phyloP scores from a whole-genome alignment of 2,113 vertebrate genomes.

The Cisticola juncidis region DNA sequence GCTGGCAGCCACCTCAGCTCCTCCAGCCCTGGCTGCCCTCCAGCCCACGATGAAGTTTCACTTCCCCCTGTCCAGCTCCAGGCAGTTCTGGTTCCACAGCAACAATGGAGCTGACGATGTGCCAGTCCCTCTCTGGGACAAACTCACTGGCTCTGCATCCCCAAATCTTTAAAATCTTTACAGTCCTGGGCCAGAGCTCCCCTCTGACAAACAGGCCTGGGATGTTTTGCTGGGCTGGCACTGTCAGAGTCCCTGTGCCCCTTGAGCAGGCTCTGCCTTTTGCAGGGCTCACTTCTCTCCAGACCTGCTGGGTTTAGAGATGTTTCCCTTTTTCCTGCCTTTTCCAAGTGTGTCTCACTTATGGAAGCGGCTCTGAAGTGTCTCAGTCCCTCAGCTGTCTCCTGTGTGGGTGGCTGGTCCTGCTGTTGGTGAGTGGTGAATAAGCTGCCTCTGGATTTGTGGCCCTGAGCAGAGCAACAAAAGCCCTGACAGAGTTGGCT shows the following conservation, averaged over 20 bases:
- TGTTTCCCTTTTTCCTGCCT: neutral
- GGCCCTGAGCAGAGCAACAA: slow-evolving; percentile 41
- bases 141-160: neutral
- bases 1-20: neutral
- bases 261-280: neutral
- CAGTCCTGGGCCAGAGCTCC: neutral
- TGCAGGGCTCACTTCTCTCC: neutral
- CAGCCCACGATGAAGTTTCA: slow-evolving; percentile 1
- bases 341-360: accelerated
- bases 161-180: neutral
- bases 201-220: neutral
- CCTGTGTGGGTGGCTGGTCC: neutral
- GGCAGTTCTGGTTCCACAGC: slow-evolving; percentile 39
- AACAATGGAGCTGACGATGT: neutral
- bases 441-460: slow-evolving; percentile 43
- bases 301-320: neutral
- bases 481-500: slow-evolving; percentile 56
- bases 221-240: neutral
- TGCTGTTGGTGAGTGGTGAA: neutral
- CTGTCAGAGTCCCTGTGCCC: accelerated
- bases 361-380: neutral
- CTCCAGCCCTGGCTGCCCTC: slow-evolving; percentile 7
- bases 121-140: neutral
- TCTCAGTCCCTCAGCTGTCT: neutral
- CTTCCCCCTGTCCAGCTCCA: neutral